phyloP scores from a whole-genome alignment of 1,140 invertebrate species.

The Paracyclopina nana region DNA sequence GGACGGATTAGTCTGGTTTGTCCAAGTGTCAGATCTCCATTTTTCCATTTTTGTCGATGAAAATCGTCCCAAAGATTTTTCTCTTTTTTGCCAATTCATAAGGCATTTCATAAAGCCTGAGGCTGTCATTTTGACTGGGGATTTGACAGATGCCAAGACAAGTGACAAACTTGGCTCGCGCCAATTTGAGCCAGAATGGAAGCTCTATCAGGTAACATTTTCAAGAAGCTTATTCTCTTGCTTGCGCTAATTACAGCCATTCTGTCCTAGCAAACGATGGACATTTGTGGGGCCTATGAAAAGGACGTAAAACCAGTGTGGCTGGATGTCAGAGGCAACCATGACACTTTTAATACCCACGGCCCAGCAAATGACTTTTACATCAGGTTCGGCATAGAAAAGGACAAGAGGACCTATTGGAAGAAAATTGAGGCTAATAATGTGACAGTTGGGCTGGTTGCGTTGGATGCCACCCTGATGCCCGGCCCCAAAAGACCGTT shows the following conservation, averaged over 20 bases:
- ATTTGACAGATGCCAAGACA: constrained; percentile 72
- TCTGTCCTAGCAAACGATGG: too few relatives aligned
- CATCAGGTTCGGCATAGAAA: background rate
- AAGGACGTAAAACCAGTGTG: constrained; percentile 48
- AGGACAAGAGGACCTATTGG: background rate
- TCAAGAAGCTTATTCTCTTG: too few relatives aligned
- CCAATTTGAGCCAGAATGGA: constrained; percentile 67
- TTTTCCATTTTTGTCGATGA: background rate
- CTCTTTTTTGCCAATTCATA: background rate
- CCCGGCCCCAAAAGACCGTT: constrained; percentile 69
- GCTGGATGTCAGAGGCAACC: constrained; percentile 83
- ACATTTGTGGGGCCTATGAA: constrained; percentile 44
- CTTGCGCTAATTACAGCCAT: too few relatives aligned
- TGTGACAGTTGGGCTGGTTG: constrained; percentile 54
- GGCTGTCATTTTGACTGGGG: constrained; percentile 32
- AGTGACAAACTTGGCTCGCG: constrained; percentile 52
- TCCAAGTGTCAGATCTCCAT: background rate
- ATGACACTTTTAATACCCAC: constrained; percentile 41
- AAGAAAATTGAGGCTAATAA: background rate
- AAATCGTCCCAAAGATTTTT: background rate
- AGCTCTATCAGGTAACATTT: constrained; percentile 55
- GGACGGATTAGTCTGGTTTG: background rate
- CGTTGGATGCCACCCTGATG: constrained; percentile 63
- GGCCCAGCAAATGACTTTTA: background rate
- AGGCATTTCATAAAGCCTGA: background rate